phyloP scores from a whole-genome alignment of 2,113 vertebrate species.

The Antigone vipio region DNA sequence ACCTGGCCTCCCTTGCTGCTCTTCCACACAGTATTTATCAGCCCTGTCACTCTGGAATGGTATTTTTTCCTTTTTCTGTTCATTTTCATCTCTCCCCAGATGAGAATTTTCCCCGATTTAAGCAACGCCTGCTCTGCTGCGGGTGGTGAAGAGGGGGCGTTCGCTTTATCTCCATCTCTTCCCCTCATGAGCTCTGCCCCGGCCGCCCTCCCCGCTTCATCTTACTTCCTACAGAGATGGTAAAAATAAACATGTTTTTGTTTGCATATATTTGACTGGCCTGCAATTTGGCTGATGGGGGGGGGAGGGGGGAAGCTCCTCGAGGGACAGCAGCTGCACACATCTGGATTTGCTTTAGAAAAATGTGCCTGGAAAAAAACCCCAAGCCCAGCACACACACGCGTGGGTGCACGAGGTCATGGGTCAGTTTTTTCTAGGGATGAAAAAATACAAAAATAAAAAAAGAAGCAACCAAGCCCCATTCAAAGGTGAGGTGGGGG shows the following conservation, averaged over 20 bases:
- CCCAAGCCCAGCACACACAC: not conserved
- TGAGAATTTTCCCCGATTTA: not conserved
- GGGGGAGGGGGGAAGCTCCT: not conserved
- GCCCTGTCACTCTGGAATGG: slow-evolving; percentile 17
- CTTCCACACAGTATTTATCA: not conserved
- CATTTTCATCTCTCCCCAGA: slow-evolving; percentile 5
- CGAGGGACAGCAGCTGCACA: slow-evolving; percentile 28
- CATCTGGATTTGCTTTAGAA: slow-evolving; percentile 54
- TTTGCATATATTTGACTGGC: not conserved
- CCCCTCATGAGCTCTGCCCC: not conserved
- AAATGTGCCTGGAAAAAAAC: not conserved
- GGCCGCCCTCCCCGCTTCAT: not conserved
- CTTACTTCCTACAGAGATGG: slow-evolving; percentile 27
- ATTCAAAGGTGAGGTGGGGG: not conserved
- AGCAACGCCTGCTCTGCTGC: not conserved
- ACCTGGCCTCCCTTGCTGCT: not conserved
- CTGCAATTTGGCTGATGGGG: not conserved
- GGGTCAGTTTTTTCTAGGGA: not conserved
- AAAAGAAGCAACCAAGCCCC: not conserved
- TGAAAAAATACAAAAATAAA: not conserved
- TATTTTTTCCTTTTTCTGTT: not conserved
- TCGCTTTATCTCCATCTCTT: not conserved
- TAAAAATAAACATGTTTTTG: slow-evolving; percentile 52
- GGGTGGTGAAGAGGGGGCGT: not conserved
- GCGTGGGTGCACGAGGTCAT: fast-evolving